Evolutionary conservation across 2,888 invertebrate genomes (phyloP).

Genomic region (Andrena chrysosceles): DNA sequence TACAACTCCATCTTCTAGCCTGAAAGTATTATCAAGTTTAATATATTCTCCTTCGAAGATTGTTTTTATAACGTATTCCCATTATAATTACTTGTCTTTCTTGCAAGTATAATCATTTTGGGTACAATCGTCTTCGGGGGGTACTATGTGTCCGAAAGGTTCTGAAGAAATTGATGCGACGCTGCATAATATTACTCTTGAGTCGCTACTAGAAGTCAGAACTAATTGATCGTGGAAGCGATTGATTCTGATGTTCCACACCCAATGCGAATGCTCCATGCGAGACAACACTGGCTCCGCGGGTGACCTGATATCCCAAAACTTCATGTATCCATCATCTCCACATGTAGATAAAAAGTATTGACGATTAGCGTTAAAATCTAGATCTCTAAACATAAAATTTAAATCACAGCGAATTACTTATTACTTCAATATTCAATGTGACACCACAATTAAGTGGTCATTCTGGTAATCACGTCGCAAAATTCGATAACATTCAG

Average conservation of each 20-base stretch:
- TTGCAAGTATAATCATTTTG: constrained; percentile 84
- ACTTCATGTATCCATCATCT: constrained; percentile 97
- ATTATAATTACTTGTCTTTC: constrained; percentile 85
- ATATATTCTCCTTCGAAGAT: background rate
- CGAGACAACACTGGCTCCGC: constrained; percentile 92
- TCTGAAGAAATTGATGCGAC: constrained; percentile 95
- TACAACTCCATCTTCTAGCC: constrained; percentile 94
- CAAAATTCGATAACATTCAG: too few species aligned
- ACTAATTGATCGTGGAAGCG: constrained; percentile 98
- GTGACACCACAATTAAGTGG: too few species aligned
- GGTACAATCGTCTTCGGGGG: constrained; percentile 84
- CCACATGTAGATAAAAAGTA: constrained; percentile 97
- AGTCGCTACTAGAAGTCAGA: constrained; percentile 97
- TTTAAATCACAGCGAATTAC: background rate
- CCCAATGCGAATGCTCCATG: constrained; percentile 96
- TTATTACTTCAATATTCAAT: background rate
- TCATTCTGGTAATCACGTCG: too few species aligned
- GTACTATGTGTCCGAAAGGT: constrained; percentile 87
- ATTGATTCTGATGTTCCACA: constrained; percentile 98
- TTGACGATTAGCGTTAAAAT: constrained; percentile 99
- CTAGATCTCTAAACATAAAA: constrained; percentile 89
- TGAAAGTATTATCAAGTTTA: constrained; percentile 76
- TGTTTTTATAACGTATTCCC: background rate
- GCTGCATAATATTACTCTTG: constrained; percentile 94
- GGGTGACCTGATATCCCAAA: constrained; percentile 97